Evolutionary conservation across 2,888 invertebrate genomes (phyloP).

Genomic region (Iselma pallidipennis): DNA sequence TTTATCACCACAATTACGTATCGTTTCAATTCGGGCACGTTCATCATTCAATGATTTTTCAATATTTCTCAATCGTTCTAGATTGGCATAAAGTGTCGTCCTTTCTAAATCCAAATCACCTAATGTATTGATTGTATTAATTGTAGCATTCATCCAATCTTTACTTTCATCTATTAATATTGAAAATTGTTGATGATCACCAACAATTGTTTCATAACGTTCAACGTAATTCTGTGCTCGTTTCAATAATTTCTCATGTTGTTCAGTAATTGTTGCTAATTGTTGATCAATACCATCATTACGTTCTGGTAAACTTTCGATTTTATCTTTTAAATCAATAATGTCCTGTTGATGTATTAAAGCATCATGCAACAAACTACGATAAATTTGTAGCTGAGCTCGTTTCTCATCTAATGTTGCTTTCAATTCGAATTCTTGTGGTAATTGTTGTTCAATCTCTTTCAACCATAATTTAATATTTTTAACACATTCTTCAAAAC

Average conservation of each 20-base stretch:
- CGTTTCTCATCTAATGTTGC: conserved; percentile 91
- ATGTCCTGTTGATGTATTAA: conserved; percentile 84
- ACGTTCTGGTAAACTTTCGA: conserved; percentile 77
- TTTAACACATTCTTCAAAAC: conserved; percentile 85
- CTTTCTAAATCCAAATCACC: conserved; percentile 82
- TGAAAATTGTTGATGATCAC: conserved; percentile 86
- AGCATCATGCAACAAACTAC: conserved; percentile 80
- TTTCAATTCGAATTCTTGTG: conserved; percentile 77
- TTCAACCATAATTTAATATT: conserved; percentile 79
- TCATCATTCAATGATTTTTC: conserved; percentile 83
- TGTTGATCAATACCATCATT: conserved; percentile 75
- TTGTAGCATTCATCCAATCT: conserved; percentile 85
- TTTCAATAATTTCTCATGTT: conserved; percentile 72
- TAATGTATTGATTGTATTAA: conserved; percentile 80
- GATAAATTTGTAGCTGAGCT: conserved; percentile 82
- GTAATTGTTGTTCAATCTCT: conserved; percentile 73
- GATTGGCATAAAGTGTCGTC: conserved; percentile 82
- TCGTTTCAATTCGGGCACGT: conserved; percentile 78
- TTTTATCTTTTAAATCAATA: conserved; percentile 77
- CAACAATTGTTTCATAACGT: conserved; percentile 84
- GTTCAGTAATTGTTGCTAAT: conserved; percentile 69
- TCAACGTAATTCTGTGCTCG: conserved; percentile 79
- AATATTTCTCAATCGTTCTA: conserved; percentile 82
- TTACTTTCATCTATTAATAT: conserved; percentile 84
- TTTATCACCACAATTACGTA: conserved; percentile 83